Evolutionary conservation across 2,113 vertebrate species (phyloP).

Genomic region (Dermatemys mawii): DNA sequence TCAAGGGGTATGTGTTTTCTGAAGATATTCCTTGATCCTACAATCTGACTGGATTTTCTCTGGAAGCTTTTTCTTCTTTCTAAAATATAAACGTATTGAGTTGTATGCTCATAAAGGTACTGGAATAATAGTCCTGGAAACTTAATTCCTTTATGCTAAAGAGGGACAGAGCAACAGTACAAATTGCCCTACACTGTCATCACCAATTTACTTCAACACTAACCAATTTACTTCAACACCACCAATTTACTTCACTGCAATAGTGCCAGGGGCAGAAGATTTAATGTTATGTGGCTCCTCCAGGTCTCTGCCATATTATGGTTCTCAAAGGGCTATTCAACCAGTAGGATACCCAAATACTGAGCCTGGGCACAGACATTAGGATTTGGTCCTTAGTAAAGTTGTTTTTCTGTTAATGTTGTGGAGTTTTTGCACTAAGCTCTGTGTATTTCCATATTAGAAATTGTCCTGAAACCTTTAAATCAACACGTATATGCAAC

Average conservation of each 20-base stretch:
- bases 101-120: not conserved
- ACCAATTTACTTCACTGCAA: too few relatives aligned
- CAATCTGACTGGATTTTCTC: not conserved
- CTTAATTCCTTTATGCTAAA: not conserved
- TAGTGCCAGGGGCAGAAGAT: not conserved
- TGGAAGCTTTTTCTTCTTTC: not conserved
- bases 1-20: not conserved
- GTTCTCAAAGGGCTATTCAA: accelerated
- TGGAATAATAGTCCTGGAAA: not conserved
- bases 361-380: accelerated
- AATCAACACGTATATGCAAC: not conserved
- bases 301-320: not conserved
- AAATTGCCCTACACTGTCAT: not conserved
- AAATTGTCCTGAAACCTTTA: not conserved
- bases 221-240: not conserved
- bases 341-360: not conserved
- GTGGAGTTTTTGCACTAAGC: not conserved
- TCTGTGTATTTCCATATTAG: not conserved
- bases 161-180: accelerated
- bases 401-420: not conserved
- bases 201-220: not conserved
- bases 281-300: not conserved
- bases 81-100: not conserved
- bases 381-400: not conserved
- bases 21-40: not conserved